Evolutionary conservation across 37 sponge, comb jelly and placozoan genomes (phyloP), one percentile per base, ranked within the genome.

Genomic region (Tethya wilhelma): DNA sequence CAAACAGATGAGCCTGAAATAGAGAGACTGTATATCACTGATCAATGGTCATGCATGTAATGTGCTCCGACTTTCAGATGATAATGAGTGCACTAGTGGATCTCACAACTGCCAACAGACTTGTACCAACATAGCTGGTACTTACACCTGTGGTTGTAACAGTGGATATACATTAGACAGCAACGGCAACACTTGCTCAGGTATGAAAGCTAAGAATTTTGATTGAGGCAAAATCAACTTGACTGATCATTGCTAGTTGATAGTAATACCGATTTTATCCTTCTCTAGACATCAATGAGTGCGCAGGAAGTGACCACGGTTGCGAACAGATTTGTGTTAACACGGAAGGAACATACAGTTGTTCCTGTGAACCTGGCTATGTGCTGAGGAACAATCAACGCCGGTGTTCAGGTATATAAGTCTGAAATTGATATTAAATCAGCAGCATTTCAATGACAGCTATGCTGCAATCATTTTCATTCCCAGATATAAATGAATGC

Each of bases 401-500:
- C 53, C 53, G 14, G 53, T 49, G 53, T 49, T 49, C 53, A 49
- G 53, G n/a, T n/a, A n/a, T n/a, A n/a, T n/a, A n/a, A n/a, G n/a
- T n/a, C n/a, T n/a, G n/a, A n/a, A n/a, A n/a, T n/a, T n/a, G n/a
- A n/a, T n/a, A n/a, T n/a, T n/a, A n/a, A n/a, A n/a, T n/a, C n/a
- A n/a, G n/a, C n/a, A n/a, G n/a, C n/a, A n/a, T n/a, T n/a, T n/a
- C n/a, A n/a, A n/a, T n/a, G n/a, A 49, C n/a, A n/a, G n/a, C n/a
- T n/a, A n/a, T n/a, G n/a, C n/a, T n/a, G n/a, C n/a, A n/a, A n/a
- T n/a, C 28, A 6, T 59, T 59, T 59, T 59, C 17, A n/a, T 25
- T 36, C 34, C 17, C 38, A 67, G 67, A 67, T 67, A 67, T 67
- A 36, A 38, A 85, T 69, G 85, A 85, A n/a, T 85, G 85, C 33